These are phyloP conservation scores for Parnassius smintheus DNA, from an alignment of 2,888 invertebrate genomes.

Conservation along the genomic window DNA sequence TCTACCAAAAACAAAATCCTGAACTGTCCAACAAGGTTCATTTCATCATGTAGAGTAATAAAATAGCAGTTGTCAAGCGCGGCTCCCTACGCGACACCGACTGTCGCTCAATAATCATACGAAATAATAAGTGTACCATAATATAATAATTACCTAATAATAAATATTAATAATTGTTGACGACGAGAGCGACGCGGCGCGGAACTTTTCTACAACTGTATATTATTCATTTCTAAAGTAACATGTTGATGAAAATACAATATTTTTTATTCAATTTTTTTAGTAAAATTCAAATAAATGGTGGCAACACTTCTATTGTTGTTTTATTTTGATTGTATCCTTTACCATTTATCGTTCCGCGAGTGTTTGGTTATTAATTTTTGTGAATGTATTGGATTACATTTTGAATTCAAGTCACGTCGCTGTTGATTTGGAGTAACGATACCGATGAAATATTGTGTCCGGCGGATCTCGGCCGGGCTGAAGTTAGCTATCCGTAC, in stretches of 20 bases:
- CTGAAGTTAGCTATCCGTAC: too few species aligned
- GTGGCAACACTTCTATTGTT: slow-evolving; percentile 65
- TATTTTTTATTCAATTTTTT: slow-evolving; percentile 82
- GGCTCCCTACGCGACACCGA: slow-evolving; percentile 15
- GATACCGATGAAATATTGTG: too few species aligned
- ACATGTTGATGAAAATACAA: slow-evolving; percentile 78
- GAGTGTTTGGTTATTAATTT: too few species aligned
- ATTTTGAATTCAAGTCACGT: too few species aligned
- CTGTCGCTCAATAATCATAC: slow-evolving; percentile 31
- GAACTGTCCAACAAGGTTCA: too few species aligned
- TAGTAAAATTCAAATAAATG: slow-evolving; percentile 78
- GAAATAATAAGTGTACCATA: slow-evolving; percentile 30
- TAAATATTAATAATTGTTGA: slow-evolving; percentile 45
- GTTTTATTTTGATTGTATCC: slow-evolving; percentile 39
- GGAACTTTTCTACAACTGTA: slow-evolving; percentile 72
- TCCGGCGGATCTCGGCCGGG: too few species aligned
- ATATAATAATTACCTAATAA: slow-evolving; percentile 30
- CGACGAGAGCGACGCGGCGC: slow-evolving; percentile 42
- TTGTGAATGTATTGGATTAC: too few species aligned
- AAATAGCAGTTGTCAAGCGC: not conserved
- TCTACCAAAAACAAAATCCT: too few species aligned
- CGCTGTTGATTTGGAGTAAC: too few species aligned
- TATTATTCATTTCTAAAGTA: slow-evolving; percentile 77
- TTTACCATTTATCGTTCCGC: not conserved
- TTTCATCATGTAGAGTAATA: too few species aligned